Percentiles rank a stretch among this genome's conserved stretches.
Conservation (phyloP, 2,888 invertebrate genomes). For the Eristalinus aeneus region DNA sequence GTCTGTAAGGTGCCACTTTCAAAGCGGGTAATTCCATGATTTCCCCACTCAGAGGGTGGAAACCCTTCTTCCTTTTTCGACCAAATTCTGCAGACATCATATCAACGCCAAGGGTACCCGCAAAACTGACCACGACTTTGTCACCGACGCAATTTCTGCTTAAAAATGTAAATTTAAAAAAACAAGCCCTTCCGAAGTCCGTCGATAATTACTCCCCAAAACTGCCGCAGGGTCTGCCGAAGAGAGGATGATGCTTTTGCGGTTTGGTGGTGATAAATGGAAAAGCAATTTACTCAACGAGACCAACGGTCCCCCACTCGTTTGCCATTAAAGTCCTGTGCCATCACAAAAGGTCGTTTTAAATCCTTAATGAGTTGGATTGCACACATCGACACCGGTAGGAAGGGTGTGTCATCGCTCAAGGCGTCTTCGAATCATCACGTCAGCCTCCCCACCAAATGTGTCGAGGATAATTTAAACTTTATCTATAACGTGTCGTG, state of each 20-base stretch:
- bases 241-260: neutral
- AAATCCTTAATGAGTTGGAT: slow-evolving; percentile 14
- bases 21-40: too few species aligned
- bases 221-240: neutral
- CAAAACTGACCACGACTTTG: too few species aligned
- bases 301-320: neutral
- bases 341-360: neutral
- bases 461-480: neutral
- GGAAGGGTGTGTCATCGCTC: neutral
- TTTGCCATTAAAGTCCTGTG: neutral
- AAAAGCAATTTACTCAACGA: neutral
- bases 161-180: neutral
- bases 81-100: too few species aligned
- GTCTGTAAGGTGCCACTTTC: too few species aligned
- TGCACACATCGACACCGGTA: slow-evolving; percentile 2
- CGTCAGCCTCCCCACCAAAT: neutral
- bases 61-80: too few species aligned
- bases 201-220: neutral
- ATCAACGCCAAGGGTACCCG: too few species aligned
- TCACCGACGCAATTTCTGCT: too few species aligned
- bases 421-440: neutral
- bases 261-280: neutral
- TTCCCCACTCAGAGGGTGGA: too few species aligned
- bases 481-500: neutral
- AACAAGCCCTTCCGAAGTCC: neutral